phyloP scores from a whole-genome alignment of 2,113 vertebrate species.

The Psammodynastes pulverulentus region DNA sequence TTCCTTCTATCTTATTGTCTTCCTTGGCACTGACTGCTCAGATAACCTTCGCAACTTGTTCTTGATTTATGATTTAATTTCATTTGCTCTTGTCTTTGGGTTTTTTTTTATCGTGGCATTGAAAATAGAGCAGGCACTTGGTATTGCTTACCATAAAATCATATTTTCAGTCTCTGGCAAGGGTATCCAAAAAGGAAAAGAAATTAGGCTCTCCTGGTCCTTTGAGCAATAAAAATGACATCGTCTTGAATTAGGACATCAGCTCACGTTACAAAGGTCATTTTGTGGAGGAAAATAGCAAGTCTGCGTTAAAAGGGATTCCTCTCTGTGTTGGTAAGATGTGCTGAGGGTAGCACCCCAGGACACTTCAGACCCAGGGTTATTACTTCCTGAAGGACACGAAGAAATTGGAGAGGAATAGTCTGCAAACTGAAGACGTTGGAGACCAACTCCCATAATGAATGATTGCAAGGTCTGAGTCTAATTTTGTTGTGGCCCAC shows the following conservation, averaged over 20 bases:
- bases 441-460: not conserved
- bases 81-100: conserved; percentile 30
- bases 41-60: conserved; percentile 7
- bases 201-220: conserved; percentile 18
- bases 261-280: conserved; percentile 9
- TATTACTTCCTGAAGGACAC: not conserved
- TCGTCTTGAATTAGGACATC: conserved; percentile 5
- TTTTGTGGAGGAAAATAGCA: not conserved
- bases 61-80: conserved; percentile 35
- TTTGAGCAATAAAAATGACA: conserved; percentile 29
- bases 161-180: conserved; percentile 12
- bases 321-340: not conserved
- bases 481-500: too few relatives aligned
- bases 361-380: not conserved
- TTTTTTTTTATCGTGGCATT: conserved; percentile 25
- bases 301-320: not conserved
- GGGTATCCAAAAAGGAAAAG: conserved; percentile 9
- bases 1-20: conserved; percentile 12
- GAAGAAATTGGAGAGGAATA: not conserved
- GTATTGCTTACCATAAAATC: conserved; percentile 36
- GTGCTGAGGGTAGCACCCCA: not conserved
- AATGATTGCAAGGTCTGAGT: not conserved
- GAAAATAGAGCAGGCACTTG: conserved; percentile 27
- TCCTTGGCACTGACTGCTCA: conserved; percentile 12
- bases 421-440: not conserved